phyloP scores from a whole-genome alignment of 37 sponge, comb jelly and placozoan genomes.

The Crambe crambe region DNA sequence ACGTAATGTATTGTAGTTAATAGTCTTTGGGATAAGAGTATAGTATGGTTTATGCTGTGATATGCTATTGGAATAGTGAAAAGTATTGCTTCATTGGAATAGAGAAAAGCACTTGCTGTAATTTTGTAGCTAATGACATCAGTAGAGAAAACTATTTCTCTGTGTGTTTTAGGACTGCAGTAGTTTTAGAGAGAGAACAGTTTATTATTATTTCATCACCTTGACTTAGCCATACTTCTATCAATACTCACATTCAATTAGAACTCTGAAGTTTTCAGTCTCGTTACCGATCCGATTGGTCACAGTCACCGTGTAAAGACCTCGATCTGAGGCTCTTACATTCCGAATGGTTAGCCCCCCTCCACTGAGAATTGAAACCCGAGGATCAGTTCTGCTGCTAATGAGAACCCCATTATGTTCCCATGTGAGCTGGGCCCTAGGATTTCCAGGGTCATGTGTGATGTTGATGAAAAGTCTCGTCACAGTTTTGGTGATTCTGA shows the following conservation, averaged over 20 bases:
- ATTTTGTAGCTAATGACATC: too few species aligned
- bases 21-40: too few species aligned
- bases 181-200: too few species aligned
- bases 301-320: conserved; percentile 13
- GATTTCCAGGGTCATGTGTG: not conserved
- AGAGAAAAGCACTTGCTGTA: too few species aligned
- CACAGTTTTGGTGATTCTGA: not conserved
- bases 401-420: not conserved
- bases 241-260: not conserved
- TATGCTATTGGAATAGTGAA: too few species aligned
- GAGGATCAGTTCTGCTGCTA: conserved; percentile 8
- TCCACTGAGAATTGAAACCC: not conserved
- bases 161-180: too few species aligned
- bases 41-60: too few species aligned
- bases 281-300: not conserved
- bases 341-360: conserved; percentile 9
- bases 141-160: too few species aligned
- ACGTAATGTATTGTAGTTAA: too few species aligned
- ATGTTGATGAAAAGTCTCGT: not conserved
- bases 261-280: not conserved
- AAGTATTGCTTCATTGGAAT: too few species aligned
- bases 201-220: too few species aligned
- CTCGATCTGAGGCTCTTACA: not conserved
- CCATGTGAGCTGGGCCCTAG: not conserved
- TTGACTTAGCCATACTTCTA: too few species aligned